These are phyloP conservation scores for Varecia variegata DNA, from an alignment of 2,797 vertebrate genomes.

Conservation along the genomic window DNA sequence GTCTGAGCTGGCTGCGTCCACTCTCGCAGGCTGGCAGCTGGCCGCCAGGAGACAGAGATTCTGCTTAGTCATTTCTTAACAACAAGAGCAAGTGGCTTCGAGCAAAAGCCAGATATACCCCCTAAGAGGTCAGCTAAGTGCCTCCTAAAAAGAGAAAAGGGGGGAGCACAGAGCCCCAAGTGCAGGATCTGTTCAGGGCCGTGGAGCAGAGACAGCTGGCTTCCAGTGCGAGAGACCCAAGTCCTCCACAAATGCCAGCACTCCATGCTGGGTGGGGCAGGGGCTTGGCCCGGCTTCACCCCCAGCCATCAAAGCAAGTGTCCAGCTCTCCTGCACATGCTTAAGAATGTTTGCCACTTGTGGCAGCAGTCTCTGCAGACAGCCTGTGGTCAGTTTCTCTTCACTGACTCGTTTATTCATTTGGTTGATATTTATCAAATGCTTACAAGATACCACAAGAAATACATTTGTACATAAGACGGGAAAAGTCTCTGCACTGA, in stretches of 20 bases:
- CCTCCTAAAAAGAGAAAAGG: slow-evolving; percentile 78
- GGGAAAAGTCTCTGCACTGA: not conserved
- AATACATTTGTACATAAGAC: not conserved
- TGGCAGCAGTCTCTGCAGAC: not conserved
- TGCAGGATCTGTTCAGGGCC: slow-evolving; percentile 43
- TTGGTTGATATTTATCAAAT: not conserved
- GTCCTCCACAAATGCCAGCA: not conserved
- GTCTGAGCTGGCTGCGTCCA: slow-evolving; percentile 46
- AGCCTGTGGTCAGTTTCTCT: not conserved
- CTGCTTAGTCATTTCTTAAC: slow-evolving; percentile 74
- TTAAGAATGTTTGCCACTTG: not conserved
- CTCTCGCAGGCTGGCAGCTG: slow-evolving; percentile 52
- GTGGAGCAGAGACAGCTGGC: not conserved
- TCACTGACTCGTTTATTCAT: not conserved
- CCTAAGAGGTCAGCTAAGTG: slow-evolving; percentile 62
- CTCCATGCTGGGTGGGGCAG: too few species aligned
- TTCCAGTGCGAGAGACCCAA: not conserved
- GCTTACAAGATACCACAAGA: not conserved
- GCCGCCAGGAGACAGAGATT: slow-evolving; percentile 66
- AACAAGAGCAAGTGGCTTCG: slow-evolving; percentile 57
- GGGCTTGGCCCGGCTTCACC: not conserved
- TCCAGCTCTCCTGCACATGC: not conserved
- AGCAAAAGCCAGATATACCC: slow-evolving; percentile 78
- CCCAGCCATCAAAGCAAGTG: not conserved
- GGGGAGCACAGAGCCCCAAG: slow-evolving; percentile 48